Base-by-base conservation (phyloP, 2,797 vertebrate species). In the Hypotaenidia philippensis region DNA sequence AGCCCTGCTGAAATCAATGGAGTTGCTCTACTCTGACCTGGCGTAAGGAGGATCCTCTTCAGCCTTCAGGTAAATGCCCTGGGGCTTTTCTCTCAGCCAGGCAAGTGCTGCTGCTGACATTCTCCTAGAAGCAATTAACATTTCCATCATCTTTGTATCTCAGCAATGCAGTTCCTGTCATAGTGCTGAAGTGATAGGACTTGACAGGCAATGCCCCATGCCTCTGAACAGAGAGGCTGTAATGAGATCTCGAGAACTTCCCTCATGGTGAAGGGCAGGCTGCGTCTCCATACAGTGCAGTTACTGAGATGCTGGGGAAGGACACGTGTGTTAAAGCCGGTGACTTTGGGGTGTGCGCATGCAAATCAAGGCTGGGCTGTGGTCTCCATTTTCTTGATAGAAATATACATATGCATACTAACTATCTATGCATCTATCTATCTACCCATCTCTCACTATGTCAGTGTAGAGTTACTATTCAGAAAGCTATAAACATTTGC, bases 91-190 rank as follows among this genome's bases (percentile, higher is more conserved):
- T 45, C 69, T 44, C 85, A 77, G 60, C 36, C 59, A 16, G 44
- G 63, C 69, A 70, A 82, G 70, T 21, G 72, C 84, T 56, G 63
- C 65, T 71, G 59, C 80, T 89, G 86, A 41, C 81, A 78, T 64
- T 84, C 87, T 93, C 45, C 75, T 87, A 45, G 64, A 89, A 95
- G 65, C 74, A 90, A 89, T 94, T 94, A 95, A 90, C 49, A 59
- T 90, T 87, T 93, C 66, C 60, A 23, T 93, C 77, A 61, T 64
- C 80, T 56, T 40, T 74, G 19, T 18, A 40, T 70, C 82, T 68
- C 87, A 77, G 70, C 55, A 70, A 5, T 41, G 76, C 80, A 22
- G 68, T 38, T 95, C 52, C 47, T 82, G 63, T 70, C 77, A 66
- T 6, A 60, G 68, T 5, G 55, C 68, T 64, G 85, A 70, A 70